Base-by-base conservation (phyloP, 2,113 vertebrate species). In the Thomomys bottae region DNA sequence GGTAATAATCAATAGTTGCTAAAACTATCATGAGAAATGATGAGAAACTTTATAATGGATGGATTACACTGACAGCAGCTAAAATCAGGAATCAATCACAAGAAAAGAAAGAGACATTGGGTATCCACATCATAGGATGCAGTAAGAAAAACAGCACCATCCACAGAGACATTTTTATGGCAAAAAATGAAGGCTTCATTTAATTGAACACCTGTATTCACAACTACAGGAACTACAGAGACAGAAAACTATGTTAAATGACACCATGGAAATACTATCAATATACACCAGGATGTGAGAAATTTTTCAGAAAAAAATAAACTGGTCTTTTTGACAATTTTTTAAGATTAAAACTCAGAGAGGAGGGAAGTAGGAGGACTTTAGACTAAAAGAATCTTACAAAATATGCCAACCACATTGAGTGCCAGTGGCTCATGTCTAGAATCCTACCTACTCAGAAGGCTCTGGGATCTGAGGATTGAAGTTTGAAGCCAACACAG, bases 131-230 rank as follows among this genome's bases (percentile, higher is more conserved):
- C 32, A 87, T 59, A 11, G 28, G 70, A 40, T 77, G 23, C 15
- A 68, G 68, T 4, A 85, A 64, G 40, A 89, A 92, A 89, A 11
- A 28, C 1, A 26, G 30, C 18, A n/a, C 12, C 4, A 87, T 61
- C 49, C 17, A 21, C 9, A 61, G 85, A 81, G 20, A 30, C 9
- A 64, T 76, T 89, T 87, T 68, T n/a, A 71, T 14, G 26, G 61
- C 45, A 42, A 78, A 93, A 95, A 36, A 89, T 86, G 84, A 87
- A 77, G 24, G 38, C 36, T 87, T 23, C 15, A 82, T 70, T 64
- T 87, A 64, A 71, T 81, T 72, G 77, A 93, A 78, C 1, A 30
- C 45, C 72, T 61, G n/a, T n/a, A 61, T 71, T 73, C 59, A 67
- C 54, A 45, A 67, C 18, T 42, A 61, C 2, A 84, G 32, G 45